These are phyloP conservation scores for Druon quercuslanigerum DNA, from an alignment of 1,140 invertebrate genomes.

Conservation along the genomic window DNA sequence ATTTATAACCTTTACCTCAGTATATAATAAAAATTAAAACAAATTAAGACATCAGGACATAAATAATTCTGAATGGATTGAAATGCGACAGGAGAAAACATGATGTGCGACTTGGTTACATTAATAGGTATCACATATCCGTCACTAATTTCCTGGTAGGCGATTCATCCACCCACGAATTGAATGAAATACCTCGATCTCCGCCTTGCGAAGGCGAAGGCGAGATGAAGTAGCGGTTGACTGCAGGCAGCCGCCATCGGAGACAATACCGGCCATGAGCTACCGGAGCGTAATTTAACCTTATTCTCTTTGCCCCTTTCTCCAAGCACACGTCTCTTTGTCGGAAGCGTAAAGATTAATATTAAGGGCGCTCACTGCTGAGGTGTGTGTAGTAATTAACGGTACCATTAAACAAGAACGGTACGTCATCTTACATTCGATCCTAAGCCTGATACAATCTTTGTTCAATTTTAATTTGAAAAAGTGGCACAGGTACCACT, in stretches of 20 bases:
- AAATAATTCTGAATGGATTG: conserved; percentile 34
- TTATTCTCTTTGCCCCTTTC: conserved; percentile 1
- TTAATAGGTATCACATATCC: not conserved
- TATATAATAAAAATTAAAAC: too few relatives aligned
- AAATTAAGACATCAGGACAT: too few relatives aligned
- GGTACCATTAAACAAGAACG: too few relatives aligned
- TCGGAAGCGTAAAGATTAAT: not conserved
- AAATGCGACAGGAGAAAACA: conserved; percentile 35
- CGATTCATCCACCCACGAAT: conserved; percentile 47
- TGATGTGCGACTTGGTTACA: too few relatives aligned
- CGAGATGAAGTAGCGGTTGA: not conserved
- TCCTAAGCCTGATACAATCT: too few relatives aligned
- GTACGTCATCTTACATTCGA: too few relatives aligned
- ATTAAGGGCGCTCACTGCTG: not conserved
- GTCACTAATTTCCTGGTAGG: conserved; percentile 51
- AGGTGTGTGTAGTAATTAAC: too few relatives aligned
- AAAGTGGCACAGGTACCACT: too few relatives aligned
- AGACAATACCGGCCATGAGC: conserved; percentile 41
- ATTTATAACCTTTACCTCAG: too few relatives aligned
- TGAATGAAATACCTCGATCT: conserved; percentile 40
- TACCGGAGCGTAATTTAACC: conserved; percentile 40
- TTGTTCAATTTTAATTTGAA: too few relatives aligned
- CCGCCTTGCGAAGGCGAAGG: not conserved
- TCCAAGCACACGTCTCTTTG: not conserved
- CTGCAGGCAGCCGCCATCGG: not conserved